Conservation (phyloP, 2,797 vertebrate genomes). For the Saxicola maurus region DNA sequence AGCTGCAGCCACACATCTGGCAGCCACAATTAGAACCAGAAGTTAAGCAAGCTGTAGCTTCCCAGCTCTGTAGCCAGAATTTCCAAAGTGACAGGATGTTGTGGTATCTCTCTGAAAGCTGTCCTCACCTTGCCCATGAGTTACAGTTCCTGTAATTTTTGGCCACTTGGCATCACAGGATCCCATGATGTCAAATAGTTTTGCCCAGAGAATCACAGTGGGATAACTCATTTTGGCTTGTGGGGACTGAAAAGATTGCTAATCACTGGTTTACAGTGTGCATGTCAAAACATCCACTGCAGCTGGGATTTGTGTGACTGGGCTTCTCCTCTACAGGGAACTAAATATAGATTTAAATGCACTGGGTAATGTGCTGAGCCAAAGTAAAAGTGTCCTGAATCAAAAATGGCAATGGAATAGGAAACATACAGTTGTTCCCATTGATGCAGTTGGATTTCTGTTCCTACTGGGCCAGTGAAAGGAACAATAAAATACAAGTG, state of each 20-base stretch:
- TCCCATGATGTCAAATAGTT: not conserved
- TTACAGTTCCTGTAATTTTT: conserved; percentile 43
- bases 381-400: not conserved
- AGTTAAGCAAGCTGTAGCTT: conserved; percentile 18
- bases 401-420: not conserved
- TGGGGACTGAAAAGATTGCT: not conserved
- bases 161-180: not conserved
- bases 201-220: not conserved
- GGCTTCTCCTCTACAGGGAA: not conserved
- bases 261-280: not conserved
- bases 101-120: conserved; percentile 43
- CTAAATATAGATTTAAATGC: not conserved
- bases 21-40: conserved; percentile 49
- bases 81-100: conserved; percentile 47
- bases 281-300: not conserved
- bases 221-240: not conserved
- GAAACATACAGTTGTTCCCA: not conserved
- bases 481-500: not conserved
- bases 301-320: not conserved
- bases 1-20: conserved; percentile 40
- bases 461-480: not conserved
- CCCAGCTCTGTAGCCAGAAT: conserved; percentile 15
- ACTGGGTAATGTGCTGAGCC: not conserved
- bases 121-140: conserved; percentile 52
- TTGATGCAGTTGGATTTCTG: not conserved